A percentile compares a stretch with the other conserved stretches of the same genome.
Evolutionary conservation across 2,888 invertebrate species (phyloP).

Genomic region (Oligia fasciuncula): DNA sequence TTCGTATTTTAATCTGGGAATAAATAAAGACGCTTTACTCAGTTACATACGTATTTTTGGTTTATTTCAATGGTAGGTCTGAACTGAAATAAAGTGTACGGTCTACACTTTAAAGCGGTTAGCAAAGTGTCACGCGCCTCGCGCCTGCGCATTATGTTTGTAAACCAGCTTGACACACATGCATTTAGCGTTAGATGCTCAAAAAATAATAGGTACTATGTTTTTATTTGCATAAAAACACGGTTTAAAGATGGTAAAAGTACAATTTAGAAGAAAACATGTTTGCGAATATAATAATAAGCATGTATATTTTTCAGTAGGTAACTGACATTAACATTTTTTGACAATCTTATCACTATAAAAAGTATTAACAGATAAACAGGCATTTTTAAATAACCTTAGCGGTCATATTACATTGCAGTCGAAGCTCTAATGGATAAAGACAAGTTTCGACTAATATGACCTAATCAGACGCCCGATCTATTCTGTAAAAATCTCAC

Average conservation of each 20-base stretch:
- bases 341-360: no score
- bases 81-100: conserved; percentile 21
- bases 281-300: no score
- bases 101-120: neutral
- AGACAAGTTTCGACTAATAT: conserved; percentile 11
- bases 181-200: conserved; percentile 32
- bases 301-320: no score
- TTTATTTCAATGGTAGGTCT: neutral
- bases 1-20: neutral
- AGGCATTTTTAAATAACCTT: neutral
- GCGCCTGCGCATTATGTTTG: conserved; percentile 27
- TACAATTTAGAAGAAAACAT: no score
- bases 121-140: conserved; percentile 23
- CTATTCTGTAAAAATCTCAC: no score
- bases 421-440: conserved; percentile 30
- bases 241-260: no score
- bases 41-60: no score
- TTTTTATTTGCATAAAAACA: no score
- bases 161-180: conserved; percentile 18
- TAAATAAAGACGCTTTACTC: no score
- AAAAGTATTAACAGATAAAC: no score
- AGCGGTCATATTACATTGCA: conserved; percentile 32
- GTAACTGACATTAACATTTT: no score
- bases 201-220: no score
- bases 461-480: neutral